Conservation (phyloP, 2,113 vertebrate genomes). For the Misgurnus anguillicaudatus region DNA sequence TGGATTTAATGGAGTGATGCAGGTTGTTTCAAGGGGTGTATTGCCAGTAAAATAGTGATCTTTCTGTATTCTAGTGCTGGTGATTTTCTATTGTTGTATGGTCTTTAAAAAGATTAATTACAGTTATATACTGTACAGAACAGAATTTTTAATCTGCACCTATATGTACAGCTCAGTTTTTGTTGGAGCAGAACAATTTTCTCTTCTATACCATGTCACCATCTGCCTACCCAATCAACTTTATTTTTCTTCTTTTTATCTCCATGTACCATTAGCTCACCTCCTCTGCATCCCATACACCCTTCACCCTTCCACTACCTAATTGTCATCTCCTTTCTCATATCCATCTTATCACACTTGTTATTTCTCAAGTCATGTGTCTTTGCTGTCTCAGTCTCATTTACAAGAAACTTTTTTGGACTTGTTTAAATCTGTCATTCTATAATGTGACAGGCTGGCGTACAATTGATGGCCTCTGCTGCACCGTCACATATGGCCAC, state of each 20-base stretch:
- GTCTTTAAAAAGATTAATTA: no score
- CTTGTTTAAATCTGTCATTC: constrained; percentile 41
- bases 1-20: constrained; percentile 8
- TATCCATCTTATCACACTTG: constrained; percentile 13
- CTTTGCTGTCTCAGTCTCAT: constrained; percentile 42
- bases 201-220: constrained; percentile 3
- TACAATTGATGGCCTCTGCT: constrained; percentile 32
- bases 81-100: not conserved
- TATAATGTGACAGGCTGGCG: constrained; percentile 16
- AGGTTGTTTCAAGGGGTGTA: not conserved
- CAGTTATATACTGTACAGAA: no score
- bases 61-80: not conserved
- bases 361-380: constrained; percentile 29
- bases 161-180: not conserved
- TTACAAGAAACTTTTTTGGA: constrained; percentile 36
- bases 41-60: not conserved
- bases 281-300: not conserved
- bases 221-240: not conserved
- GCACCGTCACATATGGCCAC: not conserved
- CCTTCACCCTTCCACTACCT: not conserved
- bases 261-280: constrained; percentile 2
- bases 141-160: no score
- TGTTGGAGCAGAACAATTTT: not conserved
- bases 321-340: constrained; percentile 26
- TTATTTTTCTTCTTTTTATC: constrained; percentile 9